Base-by-base conservation (phyloP, 2,113 vertebrate genomes). In the Dasypus novemcinctus region DNA sequence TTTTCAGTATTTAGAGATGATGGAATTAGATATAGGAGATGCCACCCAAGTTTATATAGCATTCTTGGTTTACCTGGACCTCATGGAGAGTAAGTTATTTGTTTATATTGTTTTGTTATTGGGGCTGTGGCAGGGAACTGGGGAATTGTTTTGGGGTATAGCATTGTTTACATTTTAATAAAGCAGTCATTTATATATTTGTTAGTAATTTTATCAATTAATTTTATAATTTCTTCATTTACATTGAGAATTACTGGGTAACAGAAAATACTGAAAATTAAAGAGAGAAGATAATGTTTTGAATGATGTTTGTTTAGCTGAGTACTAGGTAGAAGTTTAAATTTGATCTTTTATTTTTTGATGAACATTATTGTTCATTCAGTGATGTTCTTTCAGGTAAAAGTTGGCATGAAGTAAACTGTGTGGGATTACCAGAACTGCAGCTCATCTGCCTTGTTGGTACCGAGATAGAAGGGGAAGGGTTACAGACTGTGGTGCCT, bases 41-140 rank as follows among this genome's bases (percentile, higher is more conserved):
- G 98, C 98, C 29, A 96, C 98, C 69, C 99, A 99, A 89, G 96
- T 99, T 4, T 99, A 99, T 23, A 98, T 99, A 75, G 99, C 99
- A 0, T 99, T 99, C 97, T 97, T 99, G 80, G 99, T 99, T 8
- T 99, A 99, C 98, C 98, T 99, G 98, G 99, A 99, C 94, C 99
- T 99, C 29, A 94, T 99, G 59, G 99, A 99, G 97, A 99, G 99
- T 99, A 98, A 98, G 97, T 95, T 82, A 20, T 17, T 92, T 95
- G 23, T 94, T 97, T 95, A 63, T 78, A 43, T 78, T 96, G 72
- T 71, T 93, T 95, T 87, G 33, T 82, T 85, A 14, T 31, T 88
- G 84, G 90, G 78, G 7, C 15, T 41, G 0, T 41, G 49, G 1
- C 38, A 38, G 69, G 61, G 38, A 15, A 2, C 46, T 72, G 59